These are phyloP conservation scores for Arvicanthis niloticus DNA, from an alignment of 2,113 vertebrate genomes.

Conservation along the genomic window DNA sequence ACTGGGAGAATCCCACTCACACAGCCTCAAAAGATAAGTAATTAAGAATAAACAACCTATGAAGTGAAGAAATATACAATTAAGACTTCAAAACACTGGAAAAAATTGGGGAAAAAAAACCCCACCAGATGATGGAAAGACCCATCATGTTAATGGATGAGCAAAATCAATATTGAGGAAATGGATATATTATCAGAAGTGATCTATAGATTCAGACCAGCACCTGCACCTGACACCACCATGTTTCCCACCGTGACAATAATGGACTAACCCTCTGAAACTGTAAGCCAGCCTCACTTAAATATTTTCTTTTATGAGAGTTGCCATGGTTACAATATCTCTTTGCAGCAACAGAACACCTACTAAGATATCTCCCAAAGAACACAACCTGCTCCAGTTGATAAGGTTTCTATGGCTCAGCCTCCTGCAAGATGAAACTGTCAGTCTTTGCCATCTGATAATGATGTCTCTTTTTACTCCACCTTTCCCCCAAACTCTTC, in stretches of 20 bases:
- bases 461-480: background rate
- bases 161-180: background rate
- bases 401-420: no score
- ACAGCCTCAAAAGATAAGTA: background rate
- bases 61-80: background rate
- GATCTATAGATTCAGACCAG: background rate
- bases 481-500: background rate
- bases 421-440: background rate
- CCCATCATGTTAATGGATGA: no score
- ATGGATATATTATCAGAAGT: background rate
- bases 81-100: background rate
- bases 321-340: background rate
- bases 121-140: background rate
- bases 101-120: no score
- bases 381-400: background rate
- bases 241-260: background rate
- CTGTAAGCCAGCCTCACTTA: background rate
- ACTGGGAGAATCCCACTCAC: background rate
- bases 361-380: background rate
- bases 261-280: background rate
- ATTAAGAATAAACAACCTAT: background rate
- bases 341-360: background rate
- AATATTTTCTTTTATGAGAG: background rate
- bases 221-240: no score
- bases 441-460: no score